Evolutionary conservation across 1,140 invertebrate genomes (phyloP), one percentile per base, ranked within the genome.

Genomic region (Cyclargus thomasi): DNA sequence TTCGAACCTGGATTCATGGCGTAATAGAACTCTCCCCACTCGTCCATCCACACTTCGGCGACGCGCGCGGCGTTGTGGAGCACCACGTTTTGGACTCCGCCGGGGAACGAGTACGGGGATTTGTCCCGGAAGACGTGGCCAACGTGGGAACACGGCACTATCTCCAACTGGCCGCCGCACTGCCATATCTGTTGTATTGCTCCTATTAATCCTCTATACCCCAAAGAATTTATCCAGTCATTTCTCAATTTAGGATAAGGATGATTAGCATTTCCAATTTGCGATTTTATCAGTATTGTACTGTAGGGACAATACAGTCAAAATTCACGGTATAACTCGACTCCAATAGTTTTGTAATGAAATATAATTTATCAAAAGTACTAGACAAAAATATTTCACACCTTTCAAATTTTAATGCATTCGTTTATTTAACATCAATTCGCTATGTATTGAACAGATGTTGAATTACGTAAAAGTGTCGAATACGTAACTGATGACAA

Each of bases 91-190:
- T 97, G 96, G 76, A 99, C 98, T 74, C 99, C 99, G 77, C 98
- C 98, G 68, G 99, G 99, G 93, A 99, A 99, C 72, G 98, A 98
- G 92, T 99, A 99, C 29, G 99, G 99, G 75, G 96, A 98, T 91
- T 99, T 99, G 93, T 99, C 99, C 77, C 99, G 94, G 93, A 99
- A 99, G 75, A 99, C 98, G 92, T 99, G 98, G 69, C 98, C 98
- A 74, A 99, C 98, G 91, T 98, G 97, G 65, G 97, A 98, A 90
- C 97, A 98, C 70, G 97, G 97, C 84, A 96, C 95, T 85, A 99
- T 99, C 93, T 99, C 97, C 92, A 99, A 93, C 76, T 93, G 95
- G 72, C 98, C 98, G 81, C 97, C 97, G 92, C 98, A 99, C 94
- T 98, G 97, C 98, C 97, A 99, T 73, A 99, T 97, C 97, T 98